phyloP scores from a whole-genome alignment of 2,113 vertebrate genomes.

The Scomber colias region DNA sequence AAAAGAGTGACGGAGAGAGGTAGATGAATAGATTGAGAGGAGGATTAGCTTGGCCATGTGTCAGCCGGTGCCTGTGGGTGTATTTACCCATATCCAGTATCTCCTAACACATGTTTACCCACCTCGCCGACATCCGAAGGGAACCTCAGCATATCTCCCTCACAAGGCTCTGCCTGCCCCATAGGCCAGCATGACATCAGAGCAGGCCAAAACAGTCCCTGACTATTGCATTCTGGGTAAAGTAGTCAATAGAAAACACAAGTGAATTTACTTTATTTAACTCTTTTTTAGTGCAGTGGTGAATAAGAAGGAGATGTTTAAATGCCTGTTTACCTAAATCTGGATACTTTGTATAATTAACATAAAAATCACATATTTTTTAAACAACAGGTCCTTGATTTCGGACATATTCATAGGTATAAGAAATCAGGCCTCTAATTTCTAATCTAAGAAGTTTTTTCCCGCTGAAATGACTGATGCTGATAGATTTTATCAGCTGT shows the following conservation, averaged over 20 bases:
- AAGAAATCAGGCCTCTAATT: too few species aligned
- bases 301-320: neutral
- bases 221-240: conserved; percentile 25
- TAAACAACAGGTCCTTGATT: too few species aligned
- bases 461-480: too few species aligned
- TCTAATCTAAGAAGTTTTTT: too few species aligned
- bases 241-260: neutral
- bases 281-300: neutral
- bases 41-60: conserved; percentile 52
- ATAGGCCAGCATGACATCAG: conserved; percentile 16
- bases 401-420: too few species aligned
- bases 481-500: too few species aligned
- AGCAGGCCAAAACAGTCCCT: neutral
- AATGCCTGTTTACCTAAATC: neutral
- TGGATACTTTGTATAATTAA: neutral
- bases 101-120: conserved; percentile 49
- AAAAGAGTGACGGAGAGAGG: conserved; percentile 3
- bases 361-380: too few species aligned
- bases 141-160: conserved; percentile 23
- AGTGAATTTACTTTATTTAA: neutral
- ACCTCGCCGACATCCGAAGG: conserved; percentile 20
- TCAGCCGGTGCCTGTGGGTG: conserved; percentile 39
- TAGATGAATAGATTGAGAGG: conserved; percentile 19
- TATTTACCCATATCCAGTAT: conserved; percentile 44
- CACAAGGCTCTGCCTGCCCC: conserved; percentile 4